phyloP scores from a whole-genome alignment of 2,113 vertebrate genomes.

The Pangasianodon hypophthalmus region DNA sequence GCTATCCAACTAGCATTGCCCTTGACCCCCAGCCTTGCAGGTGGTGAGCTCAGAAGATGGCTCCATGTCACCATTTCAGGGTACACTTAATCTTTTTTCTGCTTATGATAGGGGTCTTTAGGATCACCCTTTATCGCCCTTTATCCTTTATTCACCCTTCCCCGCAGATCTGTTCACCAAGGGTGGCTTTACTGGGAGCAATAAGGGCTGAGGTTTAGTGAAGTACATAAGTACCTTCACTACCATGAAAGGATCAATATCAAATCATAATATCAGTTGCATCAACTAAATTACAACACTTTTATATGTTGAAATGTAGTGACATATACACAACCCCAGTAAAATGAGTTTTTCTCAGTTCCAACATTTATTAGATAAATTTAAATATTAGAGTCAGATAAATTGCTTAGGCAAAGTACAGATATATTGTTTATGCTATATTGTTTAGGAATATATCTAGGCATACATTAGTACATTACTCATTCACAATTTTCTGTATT shows the following conservation, averaged over 20 bases:
- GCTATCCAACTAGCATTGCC: not conserved
- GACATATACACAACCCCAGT: not conserved
- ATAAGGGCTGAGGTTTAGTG: not conserved
- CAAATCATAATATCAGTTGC: not conserved
- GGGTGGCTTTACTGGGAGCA: not conserved
- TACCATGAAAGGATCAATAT: not conserved
- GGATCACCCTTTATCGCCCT: not conserved
- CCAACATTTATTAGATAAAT: not conserved
- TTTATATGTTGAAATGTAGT: not conserved
- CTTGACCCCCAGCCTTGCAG: not conserved
- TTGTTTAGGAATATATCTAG: not conserved
- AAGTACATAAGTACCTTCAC: not conserved
- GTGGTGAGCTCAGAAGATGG: not conserved
- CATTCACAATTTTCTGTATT: not conserved
- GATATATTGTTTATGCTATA: not conserved
- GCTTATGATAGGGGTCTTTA: not conserved
- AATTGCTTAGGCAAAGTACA: not conserved
- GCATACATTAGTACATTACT: not conserved
- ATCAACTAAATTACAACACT: not conserved
- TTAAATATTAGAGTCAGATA: not conserved
- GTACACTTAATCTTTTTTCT: not conserved
- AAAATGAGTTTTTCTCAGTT: not conserved
- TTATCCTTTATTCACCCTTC: too few relatives aligned
- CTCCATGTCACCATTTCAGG: not conserved
- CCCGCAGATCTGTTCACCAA: not conserved